These are phyloP conservation scores for Morone chrysops DNA, from an alignment of 2,113 vertebrate species.

Conservation along the genomic window DNA sequence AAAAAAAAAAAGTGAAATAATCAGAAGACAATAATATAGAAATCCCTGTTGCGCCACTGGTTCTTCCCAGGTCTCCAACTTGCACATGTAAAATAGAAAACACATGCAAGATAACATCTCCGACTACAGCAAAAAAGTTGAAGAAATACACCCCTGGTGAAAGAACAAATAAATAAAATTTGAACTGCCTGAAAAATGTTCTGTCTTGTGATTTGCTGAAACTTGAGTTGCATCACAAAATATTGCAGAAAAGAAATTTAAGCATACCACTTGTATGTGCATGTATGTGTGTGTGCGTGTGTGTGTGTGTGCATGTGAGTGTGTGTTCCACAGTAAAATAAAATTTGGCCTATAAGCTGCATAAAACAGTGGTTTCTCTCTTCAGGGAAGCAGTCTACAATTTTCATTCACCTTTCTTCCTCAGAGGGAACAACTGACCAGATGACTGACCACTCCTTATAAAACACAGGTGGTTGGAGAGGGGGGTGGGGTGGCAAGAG, in stretches of 20 bases:
- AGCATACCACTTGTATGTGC: constrained; percentile 4
- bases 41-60: constrained; percentile 61
- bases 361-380: constrained; percentile 54
- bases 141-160: constrained; percentile 51
- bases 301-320: not conserved
- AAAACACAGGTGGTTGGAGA: constrained; percentile 31
- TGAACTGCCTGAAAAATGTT: constrained; percentile 39
- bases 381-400: constrained; percentile 47
- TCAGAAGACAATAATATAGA: constrained; percentile 75
- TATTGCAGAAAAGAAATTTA: constrained; percentile 24
- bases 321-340: constrained; percentile 33
- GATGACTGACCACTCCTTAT: constrained; percentile 65
- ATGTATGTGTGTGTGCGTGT: not conserved
- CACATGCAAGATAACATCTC: constrained; percentile 69
- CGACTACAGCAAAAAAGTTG: constrained; percentile 25
- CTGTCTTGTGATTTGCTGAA: constrained; percentile 60
- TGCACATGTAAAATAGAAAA: constrained; percentile 69
- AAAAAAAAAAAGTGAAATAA: constrained; percentile 73
- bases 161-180: constrained; percentile 59
- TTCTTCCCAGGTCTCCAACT: constrained; percentile 62
- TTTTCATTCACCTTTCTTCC: constrained; percentile 55
- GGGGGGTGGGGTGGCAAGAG: not conserved
- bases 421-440: constrained; percentile 63
- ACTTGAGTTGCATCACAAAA: constrained; percentile 55
- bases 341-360: constrained; percentile 29